Conservation (phyloP, 2,113 vertebrate genomes). For the Aramus guarauna region DNA sequence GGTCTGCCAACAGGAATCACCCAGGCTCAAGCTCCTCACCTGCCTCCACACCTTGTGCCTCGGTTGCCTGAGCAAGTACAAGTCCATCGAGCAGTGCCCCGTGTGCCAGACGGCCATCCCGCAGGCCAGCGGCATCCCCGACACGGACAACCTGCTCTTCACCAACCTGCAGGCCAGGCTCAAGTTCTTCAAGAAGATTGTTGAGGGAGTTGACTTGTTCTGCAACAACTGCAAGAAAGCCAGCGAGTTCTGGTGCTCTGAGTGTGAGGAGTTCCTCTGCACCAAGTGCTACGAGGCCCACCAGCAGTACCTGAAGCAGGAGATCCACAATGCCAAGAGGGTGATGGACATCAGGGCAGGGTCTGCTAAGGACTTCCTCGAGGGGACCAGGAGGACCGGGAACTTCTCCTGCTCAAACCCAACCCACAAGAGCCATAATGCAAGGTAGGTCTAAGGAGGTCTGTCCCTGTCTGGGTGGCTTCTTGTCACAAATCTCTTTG, state of each 20-base stretch:
- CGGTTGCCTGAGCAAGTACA: slow-evolving; percentile 16
- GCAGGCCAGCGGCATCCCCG: accelerated
- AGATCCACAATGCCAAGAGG: slow-evolving; percentile 2
- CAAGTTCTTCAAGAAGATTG: neutral
- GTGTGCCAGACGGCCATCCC: neutral
- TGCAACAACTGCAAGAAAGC: slow-evolving; percentile 39
- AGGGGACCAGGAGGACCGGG: neutral
- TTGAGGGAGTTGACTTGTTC: neutral
- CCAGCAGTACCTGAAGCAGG: slow-evolving; percentile 54
- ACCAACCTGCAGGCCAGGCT: slow-evolving; percentile 61
- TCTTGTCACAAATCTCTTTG: neutral
- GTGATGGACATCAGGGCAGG: slow-evolving; percentile 32
- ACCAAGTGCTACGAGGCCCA: slow-evolving; percentile 40
- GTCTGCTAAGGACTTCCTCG: slow-evolving; percentile 44
- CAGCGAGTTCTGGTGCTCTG: slow-evolving; percentile 37
- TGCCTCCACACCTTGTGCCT: slow-evolving; percentile 73
- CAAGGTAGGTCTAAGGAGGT: neutral
- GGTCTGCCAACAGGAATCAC: slow-evolving; percentile 40
- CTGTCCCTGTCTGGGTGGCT: neutral
- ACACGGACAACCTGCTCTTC: slow-evolving; percentile 69
- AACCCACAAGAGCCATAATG: neutral
- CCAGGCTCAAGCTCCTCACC: slow-evolving; percentile 67
- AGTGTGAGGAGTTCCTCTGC: slow-evolving; percentile 66
- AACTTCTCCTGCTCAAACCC: slow-evolving; percentile 57
- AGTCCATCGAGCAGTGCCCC: neutral